phyloP scores from a whole-genome alignment of 1,140 invertebrate genomes.

The Anadara kagoshimensis region DNA sequence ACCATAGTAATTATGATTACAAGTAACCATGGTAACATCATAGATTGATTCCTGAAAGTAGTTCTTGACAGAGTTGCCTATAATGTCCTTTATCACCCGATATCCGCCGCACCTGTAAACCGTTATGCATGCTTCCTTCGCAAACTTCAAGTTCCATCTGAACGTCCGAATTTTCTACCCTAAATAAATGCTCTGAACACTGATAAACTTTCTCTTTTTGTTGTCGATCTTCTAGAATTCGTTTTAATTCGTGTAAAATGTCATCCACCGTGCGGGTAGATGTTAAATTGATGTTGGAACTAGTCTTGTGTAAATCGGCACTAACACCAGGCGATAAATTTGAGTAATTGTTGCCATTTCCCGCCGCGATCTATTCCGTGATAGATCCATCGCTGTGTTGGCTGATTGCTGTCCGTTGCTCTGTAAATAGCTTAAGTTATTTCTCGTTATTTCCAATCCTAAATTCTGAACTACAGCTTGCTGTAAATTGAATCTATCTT shows the following conservation, averaged over 20 bases:
- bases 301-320: conserved; percentile 11
- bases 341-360: too few relatives aligned
- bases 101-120: conserved; percentile 91
- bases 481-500: too few relatives aligned
- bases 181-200: conserved; percentile 72
- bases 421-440: too few relatives aligned
- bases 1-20: too few relatives aligned
- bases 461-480: too few relatives aligned
- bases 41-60: conserved; percentile 86
- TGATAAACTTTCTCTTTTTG: conserved; percentile 69
- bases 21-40: conserved; percentile 16
- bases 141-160: conserved; percentile 91
- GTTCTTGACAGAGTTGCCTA: conserved; percentile 90
- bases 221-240: conserved; percentile 82
- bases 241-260: conserved; percentile 87
- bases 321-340: too few relatives aligned
- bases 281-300: conserved; percentile 52
- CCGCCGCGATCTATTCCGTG: too few relatives aligned
- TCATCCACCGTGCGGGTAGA: conserved; percentile 72
- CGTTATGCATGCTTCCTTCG: conserved; percentile 77
- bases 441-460: too few relatives aligned
- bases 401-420: too few relatives aligned
- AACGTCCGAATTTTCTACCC: conserved; percentile 87
- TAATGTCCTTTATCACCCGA: conserved; percentile 94
- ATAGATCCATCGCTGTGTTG: too few relatives aligned